These are phyloP conservation scores for Ctena decussata DNA, from an alignment of 2,888 invertebrate genomes.

Conservation along the genomic window DNA sequence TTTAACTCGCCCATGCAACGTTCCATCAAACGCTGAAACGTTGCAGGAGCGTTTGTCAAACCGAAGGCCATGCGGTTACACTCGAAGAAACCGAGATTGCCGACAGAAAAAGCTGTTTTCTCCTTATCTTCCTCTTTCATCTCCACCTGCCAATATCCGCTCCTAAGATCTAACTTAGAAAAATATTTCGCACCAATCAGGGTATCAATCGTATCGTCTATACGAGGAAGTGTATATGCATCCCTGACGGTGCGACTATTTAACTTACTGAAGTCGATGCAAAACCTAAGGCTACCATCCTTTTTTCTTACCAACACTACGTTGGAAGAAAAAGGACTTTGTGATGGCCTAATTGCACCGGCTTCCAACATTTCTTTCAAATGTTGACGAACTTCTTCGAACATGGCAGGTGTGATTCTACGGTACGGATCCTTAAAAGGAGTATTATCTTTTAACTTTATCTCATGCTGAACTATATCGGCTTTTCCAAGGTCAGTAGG, in stretches of 20 bases:
- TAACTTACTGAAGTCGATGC: background rate
- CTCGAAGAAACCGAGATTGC: background rate
- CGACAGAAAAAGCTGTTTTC: background rate
- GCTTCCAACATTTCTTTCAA: no score
- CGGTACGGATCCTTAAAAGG: no score
- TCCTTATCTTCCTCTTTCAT: background rate
- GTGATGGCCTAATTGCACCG: background rate
- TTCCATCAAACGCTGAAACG: background rate
- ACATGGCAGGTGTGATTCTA: no score
- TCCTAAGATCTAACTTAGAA: no score
- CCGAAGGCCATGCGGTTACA: background rate
- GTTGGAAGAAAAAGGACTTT: background rate
- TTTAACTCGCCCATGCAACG: background rate
- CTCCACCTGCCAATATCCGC: no score
- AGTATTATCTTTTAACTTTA: no score
- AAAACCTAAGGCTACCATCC: background rate
- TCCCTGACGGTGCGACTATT: no score
- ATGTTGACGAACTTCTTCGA: background rate
- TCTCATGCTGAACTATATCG: no score
- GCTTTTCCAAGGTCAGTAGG: no score
- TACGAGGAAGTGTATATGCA: background rate
- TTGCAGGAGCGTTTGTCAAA: background rate
- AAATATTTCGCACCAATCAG: no score
- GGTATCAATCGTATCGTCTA: no score
- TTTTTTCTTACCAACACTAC: background rate